A percentile compares a stretch with the other conserved stretches of the same genome.
Conservation (phyloP, 2,113 vertebrate genomes). For the Chaetops frenatus region DNA sequence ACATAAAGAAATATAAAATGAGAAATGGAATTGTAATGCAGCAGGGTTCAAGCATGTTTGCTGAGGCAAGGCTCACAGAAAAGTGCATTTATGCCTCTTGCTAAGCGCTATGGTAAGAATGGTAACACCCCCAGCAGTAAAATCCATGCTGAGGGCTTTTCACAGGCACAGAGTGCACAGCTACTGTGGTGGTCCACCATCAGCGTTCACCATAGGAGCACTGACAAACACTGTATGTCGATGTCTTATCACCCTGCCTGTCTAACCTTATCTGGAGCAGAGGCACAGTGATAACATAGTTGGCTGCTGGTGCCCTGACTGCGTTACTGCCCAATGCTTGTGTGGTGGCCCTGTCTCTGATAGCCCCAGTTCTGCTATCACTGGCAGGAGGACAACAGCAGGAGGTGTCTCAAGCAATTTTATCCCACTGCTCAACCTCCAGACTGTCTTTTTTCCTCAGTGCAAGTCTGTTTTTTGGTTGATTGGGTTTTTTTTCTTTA, state of each 20-base stretch:
- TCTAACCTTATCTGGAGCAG: background rate
- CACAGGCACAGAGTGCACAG: background rate
- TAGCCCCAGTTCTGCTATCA: background rate
- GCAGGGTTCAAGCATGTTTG: background rate
- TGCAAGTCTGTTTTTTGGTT: background rate
- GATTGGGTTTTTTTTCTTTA: background rate
- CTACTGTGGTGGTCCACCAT: background rate
- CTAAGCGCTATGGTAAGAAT: background rate
- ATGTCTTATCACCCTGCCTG: background rate
- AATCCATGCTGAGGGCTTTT: background rate
- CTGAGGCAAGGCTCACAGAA: background rate
- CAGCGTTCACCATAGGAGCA: rapidly evolving
- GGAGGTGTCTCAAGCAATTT: background rate
- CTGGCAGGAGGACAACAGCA: background rate
- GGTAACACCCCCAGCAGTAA: background rate
- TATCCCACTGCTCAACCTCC: background rate
- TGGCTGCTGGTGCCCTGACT: rapidly evolving
- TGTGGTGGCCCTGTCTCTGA: background rate
- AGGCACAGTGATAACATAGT: background rate
- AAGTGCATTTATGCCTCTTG: background rate
- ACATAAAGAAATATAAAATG: background rate
- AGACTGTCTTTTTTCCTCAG: background rate
- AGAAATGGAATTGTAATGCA: background rate
- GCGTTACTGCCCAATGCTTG: background rate
- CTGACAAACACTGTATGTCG: rapidly evolving